phyloP scores from a whole-genome alignment of 2,888 invertebrate genomes.

The Anthoptus insignis region DNA sequence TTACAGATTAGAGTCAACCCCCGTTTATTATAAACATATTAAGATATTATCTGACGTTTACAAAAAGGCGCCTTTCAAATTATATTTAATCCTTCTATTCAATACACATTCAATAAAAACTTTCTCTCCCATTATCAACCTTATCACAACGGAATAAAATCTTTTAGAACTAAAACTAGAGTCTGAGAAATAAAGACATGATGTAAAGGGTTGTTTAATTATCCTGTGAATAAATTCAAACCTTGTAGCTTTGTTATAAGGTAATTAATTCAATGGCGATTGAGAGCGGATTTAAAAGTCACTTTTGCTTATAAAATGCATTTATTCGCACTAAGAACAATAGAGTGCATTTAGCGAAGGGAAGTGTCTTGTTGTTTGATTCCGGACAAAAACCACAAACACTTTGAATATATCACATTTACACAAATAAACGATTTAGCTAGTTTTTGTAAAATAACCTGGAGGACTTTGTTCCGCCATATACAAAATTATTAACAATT shows the following conservation, averaged over 20 bases:
- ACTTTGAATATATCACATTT: constrained; percentile 48
- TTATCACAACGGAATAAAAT: constrained; percentile 27
- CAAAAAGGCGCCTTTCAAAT: constrained; percentile 74
- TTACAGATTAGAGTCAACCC: constrained; percentile 82
- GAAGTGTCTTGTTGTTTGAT: constrained; percentile 65
- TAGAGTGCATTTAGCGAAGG: constrained; percentile 64
- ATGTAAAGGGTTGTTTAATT: constrained; percentile 48
- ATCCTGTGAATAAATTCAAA: constrained; percentile 32
- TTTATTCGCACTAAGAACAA: constrained; percentile 75
- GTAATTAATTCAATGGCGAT: neutral
- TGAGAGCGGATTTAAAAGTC: constrained; percentile 64
- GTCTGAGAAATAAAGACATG: constrained; percentile 53
- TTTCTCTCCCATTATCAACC: constrained; percentile 50
- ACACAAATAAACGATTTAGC: neutral
- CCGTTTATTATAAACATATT: constrained; percentile 81
- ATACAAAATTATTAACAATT: no score
- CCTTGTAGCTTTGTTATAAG: constrained; percentile 44
- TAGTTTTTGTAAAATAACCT: neutral
- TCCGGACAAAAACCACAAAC: constrained; percentile 43
- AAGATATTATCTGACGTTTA: constrained; percentile 75
- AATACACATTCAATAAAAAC: constrained; percentile 53
- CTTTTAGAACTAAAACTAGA: constrained; percentile 30
- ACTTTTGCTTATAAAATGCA: constrained; percentile 65
- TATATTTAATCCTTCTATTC: constrained; percentile 76
- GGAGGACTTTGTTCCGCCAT: no score